Evolutionary conservation across 2,888 invertebrate genomes (phyloP), one percentile per base, ranked within the genome.

Genomic region (Stenolophus ochropezus): DNA sequence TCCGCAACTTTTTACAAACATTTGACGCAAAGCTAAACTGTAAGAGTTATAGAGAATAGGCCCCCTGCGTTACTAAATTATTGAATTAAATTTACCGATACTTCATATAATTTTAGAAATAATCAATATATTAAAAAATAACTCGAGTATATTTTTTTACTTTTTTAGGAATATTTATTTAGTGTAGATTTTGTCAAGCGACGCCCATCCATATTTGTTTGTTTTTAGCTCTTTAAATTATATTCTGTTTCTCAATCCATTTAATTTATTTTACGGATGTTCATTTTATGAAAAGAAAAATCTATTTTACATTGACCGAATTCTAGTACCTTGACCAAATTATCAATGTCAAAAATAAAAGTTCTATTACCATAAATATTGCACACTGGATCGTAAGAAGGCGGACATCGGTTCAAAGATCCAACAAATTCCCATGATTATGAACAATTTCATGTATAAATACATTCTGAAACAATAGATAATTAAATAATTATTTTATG

Each of bases 351-450:
- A 56, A 20, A 56, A 65, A 42, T 42, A 42, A 65, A 27, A 65
- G 33, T 78, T 42, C 4, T 3, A 6, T 42, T 42, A 42, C 33
- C 33, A 42, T 4, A 42, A 42, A 42, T 42, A 42, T 42, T 42
- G 33, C 33, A n/a, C 86, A 75, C 47, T 85, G 82, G 21, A 82
- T 82, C 58, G 80, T 21, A 85, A 82, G 58, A 85, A 83, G 49
- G 86, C 85, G 0, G 91, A 91, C 11, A 91, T 88, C 11, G 94
- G 91, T 88, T 94, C 94, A 84, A 94, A 94, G 83, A 93, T 91
- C 94, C 94, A 94, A 0, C 93, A 91, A 65, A 94, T 90, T 1
- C 94, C 94, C 93, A 94, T 94, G 0, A 94, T 91, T 2, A 94
- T 88, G 84, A 93, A 93, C 81, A 94, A 88, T 87, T 93, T 94